phyloP scores from a whole-genome alignment of 2,797 vertebrate species.

The Meriones psammophilus region DNA sequence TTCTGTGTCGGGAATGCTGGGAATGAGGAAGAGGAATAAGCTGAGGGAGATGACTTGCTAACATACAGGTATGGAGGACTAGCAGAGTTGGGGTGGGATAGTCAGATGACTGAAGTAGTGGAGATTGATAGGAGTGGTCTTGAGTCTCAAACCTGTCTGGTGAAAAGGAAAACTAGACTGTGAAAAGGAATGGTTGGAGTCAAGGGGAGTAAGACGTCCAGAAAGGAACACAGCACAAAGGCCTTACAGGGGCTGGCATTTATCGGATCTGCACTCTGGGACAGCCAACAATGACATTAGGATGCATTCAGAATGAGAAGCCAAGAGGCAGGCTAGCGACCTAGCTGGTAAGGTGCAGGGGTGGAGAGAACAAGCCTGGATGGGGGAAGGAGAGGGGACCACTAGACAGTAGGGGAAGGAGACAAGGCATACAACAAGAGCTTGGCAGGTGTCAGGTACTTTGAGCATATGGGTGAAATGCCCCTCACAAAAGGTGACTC shows the following conservation, averaged over 20 bases:
- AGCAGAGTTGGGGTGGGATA: background rate
- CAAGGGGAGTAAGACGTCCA: background rate
- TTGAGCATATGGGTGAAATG: too few relatives aligned
- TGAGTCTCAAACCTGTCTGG: background rate
- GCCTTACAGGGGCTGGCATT: background rate
- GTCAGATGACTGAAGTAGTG: background rate
- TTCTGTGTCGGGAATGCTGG: background rate
- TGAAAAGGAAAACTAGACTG: background rate
- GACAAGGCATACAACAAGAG: background rate
- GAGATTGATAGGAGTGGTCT: background rate
- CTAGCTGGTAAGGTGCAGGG: background rate
- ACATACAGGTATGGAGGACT: background rate
- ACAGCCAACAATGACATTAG: background rate
- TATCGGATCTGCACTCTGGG: background rate
- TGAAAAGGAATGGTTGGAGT: background rate
- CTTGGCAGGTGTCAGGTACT: background rate
- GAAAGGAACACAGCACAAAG: background rate
- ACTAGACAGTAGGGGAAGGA: background rate
- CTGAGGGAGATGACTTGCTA: background rate
- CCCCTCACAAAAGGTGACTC: background rate
- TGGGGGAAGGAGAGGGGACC: background rate
- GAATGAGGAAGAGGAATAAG: background rate
- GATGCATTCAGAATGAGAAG: background rate
- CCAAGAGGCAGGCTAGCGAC: background rate
- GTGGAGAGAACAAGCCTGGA: background rate